These are phyloP conservation scores for Drosophila cardini DNA, from an alignment of 1,140 invertebrate genomes.

Conservation along the genomic window DNA sequence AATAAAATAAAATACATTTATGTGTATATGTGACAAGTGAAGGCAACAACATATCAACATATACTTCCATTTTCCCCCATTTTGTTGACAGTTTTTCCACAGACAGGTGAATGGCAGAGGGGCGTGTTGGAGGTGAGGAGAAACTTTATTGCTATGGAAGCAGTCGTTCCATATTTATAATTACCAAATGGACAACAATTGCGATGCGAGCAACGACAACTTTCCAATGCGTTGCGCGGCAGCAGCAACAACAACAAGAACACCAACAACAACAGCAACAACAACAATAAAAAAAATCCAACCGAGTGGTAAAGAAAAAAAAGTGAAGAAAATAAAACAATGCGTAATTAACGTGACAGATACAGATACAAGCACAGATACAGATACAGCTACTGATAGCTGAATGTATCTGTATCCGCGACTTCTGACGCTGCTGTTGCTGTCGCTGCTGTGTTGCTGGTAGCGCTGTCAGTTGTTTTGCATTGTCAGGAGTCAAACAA, in stretches of 20 bases:
- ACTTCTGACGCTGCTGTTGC: background rate
- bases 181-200: constrained; percentile 80
- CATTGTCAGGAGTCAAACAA: constrained; percentile 77
- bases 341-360: constrained; percentile 72
- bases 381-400: background rate
- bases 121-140: background rate
- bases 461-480: constrained; percentile 69
- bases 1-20: too few species aligned
- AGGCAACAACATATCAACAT: constrained; percentile 53
- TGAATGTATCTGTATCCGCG: constrained; percentile 8
- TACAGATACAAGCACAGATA: constrained; percentile 26
- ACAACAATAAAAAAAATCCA: constrained; percentile 5
- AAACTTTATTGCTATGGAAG: constrained; percentile 56
- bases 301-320: constrained; percentile 2
- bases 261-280: background rate
- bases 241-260: background rate
- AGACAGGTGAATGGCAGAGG: constrained; percentile 15
- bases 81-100: constrained; percentile 77
- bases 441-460: constrained; percentile 14
- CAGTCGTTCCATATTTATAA: constrained; percentile 72
- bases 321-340: constrained; percentile 57
- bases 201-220: constrained; percentile 35
- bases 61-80: constrained; percentile 69
- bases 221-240: constrained; percentile 26
- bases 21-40: constrained; percentile 21